Base-by-base conservation (phyloP, 2,888 invertebrate species). In the Eupithecia inturbata region DNA sequence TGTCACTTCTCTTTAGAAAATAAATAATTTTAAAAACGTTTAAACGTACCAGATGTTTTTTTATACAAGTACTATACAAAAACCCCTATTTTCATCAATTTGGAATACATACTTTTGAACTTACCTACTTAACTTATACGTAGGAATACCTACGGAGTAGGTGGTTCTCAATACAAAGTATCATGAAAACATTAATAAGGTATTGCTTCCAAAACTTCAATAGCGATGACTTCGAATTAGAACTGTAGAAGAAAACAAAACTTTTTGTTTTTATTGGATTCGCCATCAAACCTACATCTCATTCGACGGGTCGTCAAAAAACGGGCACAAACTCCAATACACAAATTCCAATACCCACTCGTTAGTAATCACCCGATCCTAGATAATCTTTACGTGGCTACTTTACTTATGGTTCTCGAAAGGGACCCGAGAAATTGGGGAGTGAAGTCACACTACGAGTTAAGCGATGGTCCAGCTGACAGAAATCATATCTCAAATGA, bases 261-360 rank as follows among this genome's bases (percentile, higher is more conserved):
- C n/a, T 62, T 36, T 1, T 36, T 70, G 16, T 62, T 63, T 67
- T 16, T 63, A 33, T n/a, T n/a, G 39, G 45, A 67, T 62, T 63
- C 63, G 67, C 73, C 66, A 74, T 74, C 63, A 68, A 74, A 36
- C 60, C 33, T 39, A 39, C 68, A 76, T 75, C 73, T 71, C 75
- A 76, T 74, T 76, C 67, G 49, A 70, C 53, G 60, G 67, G 60
- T 73, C 63, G 72, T 75, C 73, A 78, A 79, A 82, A 81, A 82
- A 80, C 76, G 77, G 77, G 78, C 78, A 73, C 75, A 79, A 73
- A n/a, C n/a, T 75, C 80, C 80, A n/a, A n/a, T n/a, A 81, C 81
- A 86, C 84, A 82, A 81, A 84, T 83, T 82, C 82, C 80, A 81
- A 82, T 83, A 80, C 77, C 36, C 77, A 77, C 82, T 85, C 84